A percentile compares a stretch with the other conserved stretches of the same genome.
Conservation (phyloP, 2,113 vertebrate genomes). For the Oncorhynchus gorbuscha region DNA sequence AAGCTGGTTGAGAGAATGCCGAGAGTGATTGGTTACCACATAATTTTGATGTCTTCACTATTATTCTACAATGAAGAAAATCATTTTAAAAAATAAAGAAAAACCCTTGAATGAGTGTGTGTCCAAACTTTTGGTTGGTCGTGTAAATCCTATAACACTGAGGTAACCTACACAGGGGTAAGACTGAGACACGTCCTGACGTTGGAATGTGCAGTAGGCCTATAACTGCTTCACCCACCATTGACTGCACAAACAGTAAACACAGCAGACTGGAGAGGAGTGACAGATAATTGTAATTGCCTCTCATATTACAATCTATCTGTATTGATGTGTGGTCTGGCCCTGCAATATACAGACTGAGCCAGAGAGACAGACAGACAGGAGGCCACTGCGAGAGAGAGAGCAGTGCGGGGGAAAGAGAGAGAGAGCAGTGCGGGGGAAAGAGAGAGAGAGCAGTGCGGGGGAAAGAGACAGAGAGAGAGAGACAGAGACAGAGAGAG, state of each 20-base stretch:
- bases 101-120: too few relatives aligned
- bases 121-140: too few relatives aligned
- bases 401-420: too few relatives aligned
- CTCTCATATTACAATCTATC: constrained; percentile 36
- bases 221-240: constrained; percentile 8
- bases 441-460: not conserved
- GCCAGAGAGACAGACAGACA: constrained; percentile 11
- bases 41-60: too few relatives aligned
- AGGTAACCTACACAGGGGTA: not conserved
- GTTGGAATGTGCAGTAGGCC: not conserved
- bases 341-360: constrained; percentile 38
- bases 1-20: too few relatives aligned
- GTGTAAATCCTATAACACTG: not conserved
- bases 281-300: not conserved
- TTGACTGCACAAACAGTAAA: constrained; percentile 17
- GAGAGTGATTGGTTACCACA: too few relatives aligned
- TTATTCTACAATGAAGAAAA: too few relatives aligned
- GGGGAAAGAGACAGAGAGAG: not conserved
- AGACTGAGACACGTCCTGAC: constrained; percentile 3
- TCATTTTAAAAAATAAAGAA: too few relatives aligned
- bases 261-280: not conserved
- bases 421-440: too few relatives aligned
- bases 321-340: constrained; percentile 45
- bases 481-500: too few relatives aligned
- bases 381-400: too few relatives aligned